Evolutionary conservation across 2,113 vertebrate genomes (phyloP).

Genomic region (Anoplopoma fimbria): DNA sequence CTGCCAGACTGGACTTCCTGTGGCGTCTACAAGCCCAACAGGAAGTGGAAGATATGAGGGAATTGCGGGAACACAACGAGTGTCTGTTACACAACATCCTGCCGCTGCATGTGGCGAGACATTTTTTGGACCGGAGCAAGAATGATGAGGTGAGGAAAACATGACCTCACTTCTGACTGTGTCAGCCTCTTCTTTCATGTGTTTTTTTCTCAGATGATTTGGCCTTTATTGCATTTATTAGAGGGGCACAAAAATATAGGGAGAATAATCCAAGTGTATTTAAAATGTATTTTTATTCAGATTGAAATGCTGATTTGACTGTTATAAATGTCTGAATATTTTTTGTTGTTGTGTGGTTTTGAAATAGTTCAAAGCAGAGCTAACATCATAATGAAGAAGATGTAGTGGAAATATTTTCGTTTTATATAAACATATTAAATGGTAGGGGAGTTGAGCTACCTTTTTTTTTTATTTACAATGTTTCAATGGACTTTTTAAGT

Average conservation of each 20-base stretch:
- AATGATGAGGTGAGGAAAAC: conserved; percentile 89
- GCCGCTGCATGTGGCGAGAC: conserved; percentile 92
- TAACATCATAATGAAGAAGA: neutral
- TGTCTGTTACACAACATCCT: conserved; percentile 95
- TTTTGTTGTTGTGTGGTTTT: neutral
- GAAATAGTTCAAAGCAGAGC: neutral
- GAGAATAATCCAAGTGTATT: neutral
- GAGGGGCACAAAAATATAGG: neutral
- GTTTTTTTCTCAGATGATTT: neutral
- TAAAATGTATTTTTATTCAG: neutral
- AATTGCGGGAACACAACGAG: conserved; percentile 94
- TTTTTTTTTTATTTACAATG: neutral
- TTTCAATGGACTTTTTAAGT: neutral
- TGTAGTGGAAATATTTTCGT: neutral
- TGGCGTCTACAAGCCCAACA: conserved; percentile 97
- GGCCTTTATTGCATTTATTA: neutral
- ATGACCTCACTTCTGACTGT: neutral
- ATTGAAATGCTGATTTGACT: neutral
- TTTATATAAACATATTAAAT: neutral
- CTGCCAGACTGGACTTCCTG: conserved; percentile 94
- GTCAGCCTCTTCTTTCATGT: neutral
- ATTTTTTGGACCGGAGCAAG: conserved; percentile 94
- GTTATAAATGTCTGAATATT: neutral
- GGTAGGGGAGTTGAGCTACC: neutral
- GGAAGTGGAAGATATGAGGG: conserved; percentile 98